Percentiles rank a stretch among this genome's conserved stretches.
Evolutionary conservation across 2,113 vertebrate species (phyloP).

Genomic region (Eleginops maclovinus): DNA sequence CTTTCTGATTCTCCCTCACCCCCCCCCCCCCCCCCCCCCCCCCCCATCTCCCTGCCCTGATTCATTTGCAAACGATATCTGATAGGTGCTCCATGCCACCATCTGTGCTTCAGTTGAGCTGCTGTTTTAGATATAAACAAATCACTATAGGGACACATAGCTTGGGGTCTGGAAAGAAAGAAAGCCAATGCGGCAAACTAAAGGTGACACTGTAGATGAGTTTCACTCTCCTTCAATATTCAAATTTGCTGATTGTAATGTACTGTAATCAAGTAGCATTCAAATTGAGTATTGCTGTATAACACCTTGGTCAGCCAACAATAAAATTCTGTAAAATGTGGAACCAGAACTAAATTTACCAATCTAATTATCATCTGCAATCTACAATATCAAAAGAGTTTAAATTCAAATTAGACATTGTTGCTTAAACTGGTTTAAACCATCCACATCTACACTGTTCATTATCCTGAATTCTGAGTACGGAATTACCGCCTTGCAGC

Average conservation of each 20-base stretch:
- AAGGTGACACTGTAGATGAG: background rate
- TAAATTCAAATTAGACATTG: too few relatives aligned
- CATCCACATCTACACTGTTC: background rate
- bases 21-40: constrained; percentile 15
- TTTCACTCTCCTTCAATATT: background rate
- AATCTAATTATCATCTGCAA: too few relatives aligned
- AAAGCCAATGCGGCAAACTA: too few relatives aligned
- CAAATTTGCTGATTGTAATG: background rate
- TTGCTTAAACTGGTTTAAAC: too few relatives aligned
- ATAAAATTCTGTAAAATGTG: constrained; percentile 10
- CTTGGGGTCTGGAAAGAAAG: constrained; percentile 20
- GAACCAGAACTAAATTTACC: too few relatives aligned
- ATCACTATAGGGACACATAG: constrained; percentile 28
- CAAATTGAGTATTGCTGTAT: background rate
- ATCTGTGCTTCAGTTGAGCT: constrained; percentile 59
- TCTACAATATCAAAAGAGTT: too few relatives aligned
- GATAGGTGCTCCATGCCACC: constrained; percentile 63
- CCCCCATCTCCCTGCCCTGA: constrained; percentile 17
- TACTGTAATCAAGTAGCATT: background rate
- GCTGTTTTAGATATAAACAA: constrained; percentile 49
- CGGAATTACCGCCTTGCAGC: too few relatives aligned
- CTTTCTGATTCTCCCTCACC: constrained; percentile 51
- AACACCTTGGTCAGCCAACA: background rate
- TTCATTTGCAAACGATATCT: constrained; percentile 54
- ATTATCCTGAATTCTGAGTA: background rate